Evolutionary conservation across 1,140 invertebrate genomes (phyloP), one percentile per base, ranked within the genome.

Genomic region (Homarus americanus): DNA sequence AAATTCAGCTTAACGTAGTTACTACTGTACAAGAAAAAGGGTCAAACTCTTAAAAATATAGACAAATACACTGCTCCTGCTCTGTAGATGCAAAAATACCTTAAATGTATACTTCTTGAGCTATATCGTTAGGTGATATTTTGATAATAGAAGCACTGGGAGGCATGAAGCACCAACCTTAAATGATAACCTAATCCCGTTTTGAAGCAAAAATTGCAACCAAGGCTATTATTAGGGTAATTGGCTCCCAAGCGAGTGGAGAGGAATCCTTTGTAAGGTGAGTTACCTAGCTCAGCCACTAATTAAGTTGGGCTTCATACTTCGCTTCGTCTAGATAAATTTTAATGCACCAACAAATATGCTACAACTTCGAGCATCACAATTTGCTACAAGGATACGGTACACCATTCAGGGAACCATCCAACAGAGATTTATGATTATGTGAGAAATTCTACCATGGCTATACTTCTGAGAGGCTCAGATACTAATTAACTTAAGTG

Each of bases 141-240:
- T 24, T 58, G 53, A 58, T 58, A 58, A 58, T 58, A 20, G 53
- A 58, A 58, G 17, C 53, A 24, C 53, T 10, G 24, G 12, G 24
- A 9, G 17, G 53, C 17, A 58, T 20, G 53, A 58, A 58, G 20
- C 53, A 20, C 53, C 53, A 4, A 58, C 17, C 53, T 58, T 4
- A 58, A 58, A 58, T 24, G 53, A 24, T 4, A 58, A 24, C 53
- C 20, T 58, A 58, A 58, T 58, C 53, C 53, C 53, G 24, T 58
- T 69, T 32, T 69, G 63, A 69, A 69, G 28, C 63, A 32, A 9
- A 32, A 69, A 69, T 69, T 69, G n/a, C 63, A 10, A 69, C 28
- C 28, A 69, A 69, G n/a, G 63, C 63, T 69, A 69, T 69, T 69
- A 69, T 69, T 69, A 69, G 63, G 63, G n/a, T 69, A 69, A 69